Conservation (phyloP, 2,888 invertebrate genomes). For the Cheilosia variabilis region DNA sequence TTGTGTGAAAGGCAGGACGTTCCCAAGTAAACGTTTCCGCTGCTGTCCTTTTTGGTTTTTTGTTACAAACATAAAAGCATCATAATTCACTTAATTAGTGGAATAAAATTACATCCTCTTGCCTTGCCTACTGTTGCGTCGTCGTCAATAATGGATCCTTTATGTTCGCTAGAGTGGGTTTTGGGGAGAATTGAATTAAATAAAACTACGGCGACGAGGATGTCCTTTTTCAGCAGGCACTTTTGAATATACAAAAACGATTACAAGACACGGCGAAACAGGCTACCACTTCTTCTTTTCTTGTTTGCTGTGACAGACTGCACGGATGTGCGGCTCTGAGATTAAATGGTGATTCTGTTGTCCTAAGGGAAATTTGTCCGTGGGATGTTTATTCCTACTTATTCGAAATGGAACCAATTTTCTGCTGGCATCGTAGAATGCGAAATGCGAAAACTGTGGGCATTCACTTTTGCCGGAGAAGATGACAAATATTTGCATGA, state of each 20-base stretch:
- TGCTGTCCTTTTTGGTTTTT: not conserved
- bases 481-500: conserved; percentile 10
- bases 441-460: not conserved
- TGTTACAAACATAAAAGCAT: conserved; percentile 19
- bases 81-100: conserved; percentile 65
- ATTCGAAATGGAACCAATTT: conserved; percentile 26
- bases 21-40: conserved; percentile 11
- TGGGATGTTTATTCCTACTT: conserved; percentile 32
- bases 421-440: not conserved
- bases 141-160: conserved; percentile 7
- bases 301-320: conserved; percentile 11
- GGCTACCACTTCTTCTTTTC: conserved; percentile 24
- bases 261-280: conserved; percentile 1
- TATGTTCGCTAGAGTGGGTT: not conserved
- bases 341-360: conserved; percentile 4
- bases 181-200: conserved; percentile 41
- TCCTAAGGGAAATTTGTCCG: conserved; percentile 5
- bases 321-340: not conserved
- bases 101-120: conserved; percentile 21
- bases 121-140: not conserved
- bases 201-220: conserved; percentile 11
- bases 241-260: conserved; percentile 1
- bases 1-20: conserved; percentile 29
- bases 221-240: conserved; percentile 21
- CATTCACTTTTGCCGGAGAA: too few species aligned